A percentile compares a stretch with the other conserved stretches of the same genome.
Evolutionary conservation across 1,140 invertebrate genomes (phyloP).

Genomic region (Drosophila obscura): DNA sequence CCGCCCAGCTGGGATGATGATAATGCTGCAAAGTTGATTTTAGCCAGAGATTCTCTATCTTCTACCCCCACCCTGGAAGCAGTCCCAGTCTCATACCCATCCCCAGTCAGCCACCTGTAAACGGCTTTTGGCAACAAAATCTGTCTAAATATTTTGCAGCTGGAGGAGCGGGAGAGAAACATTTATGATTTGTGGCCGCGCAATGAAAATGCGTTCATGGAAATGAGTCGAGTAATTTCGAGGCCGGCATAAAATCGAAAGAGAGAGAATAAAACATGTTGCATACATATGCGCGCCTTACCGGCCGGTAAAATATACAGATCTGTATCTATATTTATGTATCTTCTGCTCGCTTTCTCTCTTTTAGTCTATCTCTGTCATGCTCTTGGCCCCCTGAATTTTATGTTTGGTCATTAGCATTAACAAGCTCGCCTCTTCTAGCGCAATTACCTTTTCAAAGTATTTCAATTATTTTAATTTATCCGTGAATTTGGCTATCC

Average conservation of each 20-base stretch:
- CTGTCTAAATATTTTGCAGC: constrained; percentile 76
- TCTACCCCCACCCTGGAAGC: not conserved
- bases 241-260: constrained; percentile 28
- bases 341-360: constrained; percentile 11
- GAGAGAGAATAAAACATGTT: constrained; percentile 66
- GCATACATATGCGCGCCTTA: constrained; percentile 76
- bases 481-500: constrained; percentile 68
- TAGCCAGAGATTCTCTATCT: constrained; percentile 10
- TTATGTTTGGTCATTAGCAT: constrained; percentile 80
- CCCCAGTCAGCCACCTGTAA: constrained; percentile 67
- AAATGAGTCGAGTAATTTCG: constrained; percentile 48
- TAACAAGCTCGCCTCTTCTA: constrained; percentile 67
- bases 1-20: constrained; percentile 72
- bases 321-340: constrained; percentile 24
- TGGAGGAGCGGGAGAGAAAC: constrained; percentile 30
- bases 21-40: constrained; percentile 50
- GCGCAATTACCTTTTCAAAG: constrained; percentile 75
- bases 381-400: constrained; percentile 56
- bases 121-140: constrained; percentile 53
- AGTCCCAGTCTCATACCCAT: not conserved
- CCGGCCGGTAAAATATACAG: constrained; percentile 63
- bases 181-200: constrained; percentile 73
- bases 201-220: constrained; percentile 68
- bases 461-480: constrained; percentile 82
- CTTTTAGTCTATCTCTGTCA: constrained; percentile 3